Evolutionary conservation across 2,888 invertebrate genomes (phyloP).

Genomic region (Lithophane ornitopus): DNA sequence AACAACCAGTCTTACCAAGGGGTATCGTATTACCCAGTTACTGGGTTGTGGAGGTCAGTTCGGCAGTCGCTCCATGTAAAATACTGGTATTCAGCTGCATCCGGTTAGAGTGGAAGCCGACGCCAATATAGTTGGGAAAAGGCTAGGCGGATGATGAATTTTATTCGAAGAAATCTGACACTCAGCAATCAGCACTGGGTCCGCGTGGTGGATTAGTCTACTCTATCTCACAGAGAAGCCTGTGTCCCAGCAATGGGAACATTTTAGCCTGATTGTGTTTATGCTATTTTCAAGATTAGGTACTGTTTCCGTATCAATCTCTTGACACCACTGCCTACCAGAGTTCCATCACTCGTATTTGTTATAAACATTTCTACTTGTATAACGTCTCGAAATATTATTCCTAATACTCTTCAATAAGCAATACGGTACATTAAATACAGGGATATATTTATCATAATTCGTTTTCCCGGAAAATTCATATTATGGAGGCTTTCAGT

Average conservation of each 20-base stretch:
- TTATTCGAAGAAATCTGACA: no score
- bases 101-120: no score
- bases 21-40: no score
- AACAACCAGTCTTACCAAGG: no score
- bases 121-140: no score
- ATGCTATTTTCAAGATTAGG: background rate
- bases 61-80: no score
- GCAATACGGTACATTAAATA: constrained; percentile 39
- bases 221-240: background rate
- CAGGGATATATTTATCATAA: constrained; percentile 15
- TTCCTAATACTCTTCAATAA: constrained; percentile 21
- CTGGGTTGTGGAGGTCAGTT: no score
- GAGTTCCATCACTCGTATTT: background rate
- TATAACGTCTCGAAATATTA: background rate
- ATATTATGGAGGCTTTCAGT: background rate
- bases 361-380: background rate
- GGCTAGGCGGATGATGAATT: no score
- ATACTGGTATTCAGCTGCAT: no score
- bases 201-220: background rate
- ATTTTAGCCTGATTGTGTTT: background rate
- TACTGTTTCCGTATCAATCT: background rate
- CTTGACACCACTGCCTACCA: background rate
- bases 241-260: background rate
- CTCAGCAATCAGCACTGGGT: background rate
- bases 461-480: constrained; percentile 43